Conservation (phyloP, 2,113 vertebrate genomes). For the Emydocephalus ijimae region DNA sequence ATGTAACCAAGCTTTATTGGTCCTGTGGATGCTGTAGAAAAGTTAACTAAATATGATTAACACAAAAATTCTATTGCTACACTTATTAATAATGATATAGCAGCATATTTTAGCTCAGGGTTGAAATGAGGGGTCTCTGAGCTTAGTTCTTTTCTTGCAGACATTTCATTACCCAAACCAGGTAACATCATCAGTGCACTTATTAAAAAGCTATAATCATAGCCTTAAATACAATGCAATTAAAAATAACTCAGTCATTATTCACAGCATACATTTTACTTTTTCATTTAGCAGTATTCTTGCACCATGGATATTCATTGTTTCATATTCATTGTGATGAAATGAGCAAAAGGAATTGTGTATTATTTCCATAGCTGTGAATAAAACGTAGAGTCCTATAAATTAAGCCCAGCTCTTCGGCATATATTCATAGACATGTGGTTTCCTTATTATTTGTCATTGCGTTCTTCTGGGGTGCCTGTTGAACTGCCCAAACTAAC, state of each 20-base stretch:
- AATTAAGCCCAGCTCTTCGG: background rate
- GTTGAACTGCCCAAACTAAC: no score
- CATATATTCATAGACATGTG: no score
- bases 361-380: background rate
- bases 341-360: background rate
- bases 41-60: background rate
- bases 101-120: no score
- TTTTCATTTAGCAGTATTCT: background rate
- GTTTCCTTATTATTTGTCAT: no score
- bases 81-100: background rate
- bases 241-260: constrained; percentile 19
- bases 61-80: constrained; percentile 6
- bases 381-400: background rate
- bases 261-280: constrained; percentile 21
- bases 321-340: background rate
- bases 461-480: no score
- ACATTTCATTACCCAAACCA: no score
- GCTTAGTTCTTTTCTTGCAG: no score
- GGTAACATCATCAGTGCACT: no score
- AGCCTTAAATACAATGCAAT: background rate
- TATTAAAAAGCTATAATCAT: constrained; percentile 1
- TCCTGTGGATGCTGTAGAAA: constrained; percentile 38
- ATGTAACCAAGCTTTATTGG: constrained; percentile 3
- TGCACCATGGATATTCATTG: background rate
- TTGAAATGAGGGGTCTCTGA: no score